Evolutionary conservation across 2,888 invertebrate genomes (phyloP).

Genomic region (Steinernema scapterisci): DNA sequence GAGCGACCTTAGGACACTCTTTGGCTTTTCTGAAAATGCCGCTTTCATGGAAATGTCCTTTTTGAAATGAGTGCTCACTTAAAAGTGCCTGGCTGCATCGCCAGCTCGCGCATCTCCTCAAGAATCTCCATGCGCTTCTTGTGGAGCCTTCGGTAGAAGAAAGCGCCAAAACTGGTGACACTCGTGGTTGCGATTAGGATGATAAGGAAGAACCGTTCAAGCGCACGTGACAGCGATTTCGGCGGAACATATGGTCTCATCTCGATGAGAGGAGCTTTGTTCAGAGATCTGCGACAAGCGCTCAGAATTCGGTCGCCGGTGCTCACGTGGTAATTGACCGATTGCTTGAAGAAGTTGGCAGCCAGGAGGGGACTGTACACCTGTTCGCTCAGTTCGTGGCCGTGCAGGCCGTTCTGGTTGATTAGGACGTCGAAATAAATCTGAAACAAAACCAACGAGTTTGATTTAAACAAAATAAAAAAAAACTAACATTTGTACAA

Average conservation of each 20-base stretch:
- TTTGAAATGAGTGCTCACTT: constrained; percentile 2
- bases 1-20: constrained; percentile 12
- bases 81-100: constrained; percentile 2
- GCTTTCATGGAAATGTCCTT: neutral
- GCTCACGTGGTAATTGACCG: neutral
- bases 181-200: constrained; percentile 19
- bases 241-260: constrained; percentile 3
- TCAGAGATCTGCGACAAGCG: neutral
- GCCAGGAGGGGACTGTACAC: neutral
- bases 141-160: neutral
- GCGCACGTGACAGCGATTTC: constrained; percentile 12
- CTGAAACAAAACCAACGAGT: neutral
- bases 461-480: no score
- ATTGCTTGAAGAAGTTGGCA: no score
- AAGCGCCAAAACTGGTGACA: constrained; percentile 10
- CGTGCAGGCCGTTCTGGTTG: neutral
- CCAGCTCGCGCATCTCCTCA: constrained; percentile 15
- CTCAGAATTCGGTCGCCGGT: neutral
- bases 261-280: neutral
- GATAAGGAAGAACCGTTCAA: constrained; percentile 11
- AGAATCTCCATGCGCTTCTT: constrained; percentile 10
- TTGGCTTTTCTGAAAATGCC: constrained; percentile 6
- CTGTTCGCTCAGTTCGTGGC: neutral
- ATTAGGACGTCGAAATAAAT: constrained; percentile 14
- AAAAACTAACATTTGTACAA: neutral